phyloP scores from a whole-genome alignment of 2,113 vertebrate genomes.

The Forbesichthys agassizii region DNA sequence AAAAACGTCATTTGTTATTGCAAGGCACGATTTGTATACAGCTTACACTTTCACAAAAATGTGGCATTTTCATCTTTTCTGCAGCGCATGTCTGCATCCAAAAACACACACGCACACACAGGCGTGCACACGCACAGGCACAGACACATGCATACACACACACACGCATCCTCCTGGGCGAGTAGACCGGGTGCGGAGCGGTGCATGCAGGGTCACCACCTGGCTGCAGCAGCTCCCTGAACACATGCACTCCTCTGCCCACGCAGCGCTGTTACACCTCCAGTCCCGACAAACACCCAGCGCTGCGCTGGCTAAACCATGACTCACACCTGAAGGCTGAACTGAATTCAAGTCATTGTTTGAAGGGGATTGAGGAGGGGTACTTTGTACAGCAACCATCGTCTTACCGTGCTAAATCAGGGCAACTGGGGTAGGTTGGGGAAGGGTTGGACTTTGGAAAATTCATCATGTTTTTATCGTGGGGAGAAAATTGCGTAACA shows the following conservation, averaged over 20 bases:
- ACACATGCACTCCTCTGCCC: slow-evolving; percentile 5
- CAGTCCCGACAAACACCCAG: not conserved
- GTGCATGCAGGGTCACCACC: slow-evolving; percentile 76
- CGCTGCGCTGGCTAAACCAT: slow-evolving; percentile 1
- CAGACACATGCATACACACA: too few relatives aligned
- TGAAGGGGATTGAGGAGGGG: not conserved
- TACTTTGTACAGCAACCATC: too few relatives aligned
- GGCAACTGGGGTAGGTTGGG: too few relatives aligned
- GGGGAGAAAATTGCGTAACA: not conserved
- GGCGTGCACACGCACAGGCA: too few relatives aligned
- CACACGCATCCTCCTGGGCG: slow-evolving; percentile 18
- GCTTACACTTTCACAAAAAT: too few relatives aligned
- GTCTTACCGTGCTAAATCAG: too few relatives aligned
- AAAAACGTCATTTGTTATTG: too few relatives aligned
- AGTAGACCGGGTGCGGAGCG: slow-evolving; percentile 39
- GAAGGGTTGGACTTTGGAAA: not conserved
- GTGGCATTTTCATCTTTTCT: not conserved
- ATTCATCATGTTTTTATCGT: not conserved
- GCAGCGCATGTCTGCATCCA: slow-evolving; percentile 5
- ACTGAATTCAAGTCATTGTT: slow-evolving; percentile 3
- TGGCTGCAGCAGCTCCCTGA: slow-evolving; percentile 58
- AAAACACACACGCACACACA: not conserved
- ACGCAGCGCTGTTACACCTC: not conserved
- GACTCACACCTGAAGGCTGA: not conserved
- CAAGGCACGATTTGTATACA: too few relatives aligned